Evolutionary conservation across 2,113 vertebrate genomes (phyloP).

Genomic region (Pandion haliaetus): DNA sequence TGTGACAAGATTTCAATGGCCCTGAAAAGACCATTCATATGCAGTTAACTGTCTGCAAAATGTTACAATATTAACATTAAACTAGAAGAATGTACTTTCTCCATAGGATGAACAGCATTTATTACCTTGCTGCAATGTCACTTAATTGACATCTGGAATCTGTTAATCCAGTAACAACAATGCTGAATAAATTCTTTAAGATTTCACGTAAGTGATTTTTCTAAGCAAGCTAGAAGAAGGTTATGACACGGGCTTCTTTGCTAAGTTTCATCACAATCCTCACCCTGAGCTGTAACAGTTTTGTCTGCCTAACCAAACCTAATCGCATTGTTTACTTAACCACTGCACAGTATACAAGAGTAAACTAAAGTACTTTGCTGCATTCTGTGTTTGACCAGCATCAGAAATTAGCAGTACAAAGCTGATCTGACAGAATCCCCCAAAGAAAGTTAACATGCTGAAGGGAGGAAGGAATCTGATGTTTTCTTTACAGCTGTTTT

Average conservation of each 20-base stretch:
- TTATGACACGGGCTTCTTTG: background rate
- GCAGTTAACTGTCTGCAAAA: background rate
- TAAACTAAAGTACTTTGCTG: background rate
- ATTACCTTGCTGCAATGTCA: background rate
- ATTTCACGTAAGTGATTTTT: background rate
- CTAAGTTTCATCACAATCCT: background rate
- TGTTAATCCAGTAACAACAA: background rate
- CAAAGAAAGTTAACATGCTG: background rate
- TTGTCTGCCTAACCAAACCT: background rate
- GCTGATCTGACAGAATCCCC: conserved; percentile 6
- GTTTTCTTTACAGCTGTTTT: conserved; percentile 32
- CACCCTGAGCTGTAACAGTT: background rate
- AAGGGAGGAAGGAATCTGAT: background rate
- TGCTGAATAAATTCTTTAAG: background rate
- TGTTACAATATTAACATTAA: background rate
- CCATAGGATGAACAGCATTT: background rate
- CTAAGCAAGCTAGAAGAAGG: background rate
- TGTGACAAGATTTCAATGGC: background rate
- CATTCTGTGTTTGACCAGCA: background rate
- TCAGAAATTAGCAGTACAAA: background rate
- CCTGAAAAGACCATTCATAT: background rate
- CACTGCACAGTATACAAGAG: background rate
- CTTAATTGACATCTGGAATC: background rate
- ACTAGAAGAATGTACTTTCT: background rate
- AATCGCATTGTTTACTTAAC: background rate